Conservation (phyloP, 2,888 invertebrate genomes). For the Tetragonula carbonaria region DNA sequence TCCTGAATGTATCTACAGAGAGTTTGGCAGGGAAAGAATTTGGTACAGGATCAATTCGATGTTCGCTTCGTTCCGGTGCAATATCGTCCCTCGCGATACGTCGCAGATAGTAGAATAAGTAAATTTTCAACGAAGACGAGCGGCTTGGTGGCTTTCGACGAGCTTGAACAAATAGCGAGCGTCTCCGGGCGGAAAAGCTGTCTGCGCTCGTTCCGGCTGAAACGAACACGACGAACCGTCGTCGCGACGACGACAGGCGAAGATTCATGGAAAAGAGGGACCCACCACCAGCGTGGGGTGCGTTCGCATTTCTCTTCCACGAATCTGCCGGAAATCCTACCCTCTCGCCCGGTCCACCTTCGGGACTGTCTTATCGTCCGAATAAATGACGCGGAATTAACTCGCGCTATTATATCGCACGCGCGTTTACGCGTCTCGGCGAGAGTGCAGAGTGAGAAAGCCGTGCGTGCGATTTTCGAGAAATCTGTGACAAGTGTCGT, state of each 20-base stretch:
- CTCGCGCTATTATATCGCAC: conserved; percentile 19
- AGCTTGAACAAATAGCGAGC: conserved; percentile 22
- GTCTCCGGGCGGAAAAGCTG: conserved; percentile 13
- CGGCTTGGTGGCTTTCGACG: conserved; percentile 22
- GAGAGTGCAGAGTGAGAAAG: not conserved
- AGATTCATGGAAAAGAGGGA: conserved; percentile 37
- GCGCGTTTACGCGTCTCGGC: conserved; percentile 8
- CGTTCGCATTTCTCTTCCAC: conserved; percentile 5
- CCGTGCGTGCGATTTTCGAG: not conserved
- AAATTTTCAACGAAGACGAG: conserved; percentile 26
- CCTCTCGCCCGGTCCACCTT: conserved; percentile 15
- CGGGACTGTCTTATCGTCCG: conserved; percentile 31
- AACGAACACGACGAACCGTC: conserved; percentile 22
- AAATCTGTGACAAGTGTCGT: not conserved
- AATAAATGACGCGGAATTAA: conserved; percentile 52
- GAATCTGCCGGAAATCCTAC: conserved; percentile 43
- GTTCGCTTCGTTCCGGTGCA: not conserved
- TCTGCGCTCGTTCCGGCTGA: conserved; percentile 11
- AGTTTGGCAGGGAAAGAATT: no score
- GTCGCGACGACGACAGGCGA: conserved; percentile 30
- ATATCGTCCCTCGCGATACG: not conserved
- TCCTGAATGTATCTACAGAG: no score
- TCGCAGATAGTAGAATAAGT: conserved; percentile 22
- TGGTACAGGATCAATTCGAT: not conserved
- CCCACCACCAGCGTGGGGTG: not conserved